Evolutionary conservation across 2,113 vertebrate genomes (phyloP).

Genomic region (Camelus dromedarius): DNA sequence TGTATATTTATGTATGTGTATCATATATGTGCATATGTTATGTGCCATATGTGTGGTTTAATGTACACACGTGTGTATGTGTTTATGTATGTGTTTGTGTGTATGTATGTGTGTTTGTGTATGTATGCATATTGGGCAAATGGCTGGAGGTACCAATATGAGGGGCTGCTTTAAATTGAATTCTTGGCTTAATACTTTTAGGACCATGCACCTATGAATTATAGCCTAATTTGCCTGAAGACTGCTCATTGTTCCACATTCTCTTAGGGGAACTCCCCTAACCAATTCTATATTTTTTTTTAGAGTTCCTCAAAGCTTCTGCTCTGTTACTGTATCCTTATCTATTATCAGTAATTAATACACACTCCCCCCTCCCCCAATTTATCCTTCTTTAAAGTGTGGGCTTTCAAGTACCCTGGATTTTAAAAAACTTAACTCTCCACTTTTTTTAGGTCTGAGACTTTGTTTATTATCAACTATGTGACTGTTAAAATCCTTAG

Average conservation of each 20-base stretch:
- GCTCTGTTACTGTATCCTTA: neutral
- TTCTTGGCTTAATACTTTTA: neutral
- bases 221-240: neutral
- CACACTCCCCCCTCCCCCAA: neutral
- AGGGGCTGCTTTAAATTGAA: neutral
- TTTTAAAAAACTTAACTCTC: neutral
- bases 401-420: neutral
- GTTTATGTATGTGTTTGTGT: neutral
- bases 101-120: neutral
- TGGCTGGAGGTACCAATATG: neutral
- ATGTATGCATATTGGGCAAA: neutral
- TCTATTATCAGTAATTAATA: neutral
- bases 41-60: neutral
- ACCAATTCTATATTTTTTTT: neutral
- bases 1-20: neutral
- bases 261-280: neutral
- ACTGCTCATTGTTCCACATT: neutral
- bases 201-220: neutral
- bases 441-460: neutral
- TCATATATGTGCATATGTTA: neutral
- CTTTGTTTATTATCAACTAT: neutral
- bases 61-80: neutral
- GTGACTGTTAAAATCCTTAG: neutral
- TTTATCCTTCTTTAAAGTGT: neutral
- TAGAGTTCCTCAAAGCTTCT: neutral